Percentiles rank a stretch among this genome's conserved stretches.
These are phyloP conservation scores for Ditula angustiorana DNA, from an alignment of 2,888 invertebrate genomes.

Conservation along the genomic window DNA sequence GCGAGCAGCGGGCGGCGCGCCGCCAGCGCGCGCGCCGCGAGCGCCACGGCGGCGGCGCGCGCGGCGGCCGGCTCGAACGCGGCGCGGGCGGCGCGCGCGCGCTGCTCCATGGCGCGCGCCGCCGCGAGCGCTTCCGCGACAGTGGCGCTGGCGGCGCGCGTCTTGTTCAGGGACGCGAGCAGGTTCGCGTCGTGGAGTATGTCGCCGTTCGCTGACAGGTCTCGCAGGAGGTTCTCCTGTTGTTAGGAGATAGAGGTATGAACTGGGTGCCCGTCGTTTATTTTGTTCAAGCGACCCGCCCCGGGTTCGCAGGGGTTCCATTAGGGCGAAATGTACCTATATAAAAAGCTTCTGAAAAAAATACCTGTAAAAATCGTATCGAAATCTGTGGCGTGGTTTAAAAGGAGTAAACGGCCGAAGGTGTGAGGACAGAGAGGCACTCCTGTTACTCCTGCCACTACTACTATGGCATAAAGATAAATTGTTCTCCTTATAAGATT, in stretches of 20 bases:
- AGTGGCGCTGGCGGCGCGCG: constrained; percentile 79
- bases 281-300: too few species aligned
- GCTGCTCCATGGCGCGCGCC: constrained; percentile 70
- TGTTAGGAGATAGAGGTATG: not conserved
- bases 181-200: constrained; percentile 77
- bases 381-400: too few species aligned
- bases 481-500: too few species aligned
- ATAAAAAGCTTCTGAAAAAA: too few species aligned
- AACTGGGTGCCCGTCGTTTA: too few species aligned
- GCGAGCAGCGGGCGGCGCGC: constrained; percentile 74
- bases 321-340: too few species aligned
- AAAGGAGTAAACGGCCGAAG: too few species aligned
- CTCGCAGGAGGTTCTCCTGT: constrained; percentile 73
- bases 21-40: constrained; percentile 66
- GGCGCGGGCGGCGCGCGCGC: constrained; percentile 57
- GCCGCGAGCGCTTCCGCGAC: constrained; percentile 74
- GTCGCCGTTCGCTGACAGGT: constrained; percentile 71
- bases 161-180: constrained; percentile 79
- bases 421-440: too few species aligned
- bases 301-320: too few species aligned
- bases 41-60: constrained; percentile 56
- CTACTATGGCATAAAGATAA: too few species aligned
- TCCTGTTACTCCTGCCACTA: too few species aligned
- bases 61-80: constrained; percentile 55
- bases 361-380: too few species aligned